Evolutionary conservation across 2,797 vertebrate species (phyloP).

Genomic region (Enteromius thamalakanensis): DNA sequence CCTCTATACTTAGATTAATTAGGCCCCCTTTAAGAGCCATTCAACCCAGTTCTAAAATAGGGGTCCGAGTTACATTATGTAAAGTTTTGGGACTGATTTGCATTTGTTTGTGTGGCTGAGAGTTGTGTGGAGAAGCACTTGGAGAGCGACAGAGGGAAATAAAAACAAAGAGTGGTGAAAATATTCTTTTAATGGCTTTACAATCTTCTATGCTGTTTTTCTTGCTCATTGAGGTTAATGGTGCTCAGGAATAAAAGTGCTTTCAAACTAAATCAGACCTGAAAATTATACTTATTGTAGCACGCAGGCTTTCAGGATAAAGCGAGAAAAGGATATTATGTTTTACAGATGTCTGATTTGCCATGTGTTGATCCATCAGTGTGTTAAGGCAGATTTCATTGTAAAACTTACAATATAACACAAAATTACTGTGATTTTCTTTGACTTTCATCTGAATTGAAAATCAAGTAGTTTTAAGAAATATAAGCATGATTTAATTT

Average conservation of each 20-base stretch:
- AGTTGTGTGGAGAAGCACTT: conserved; percentile 64
- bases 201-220: conserved; percentile 71
- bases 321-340: not conserved
- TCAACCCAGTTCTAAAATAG: conserved; percentile 82
- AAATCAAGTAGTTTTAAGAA: not conserved
- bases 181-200: conserved; percentile 80
- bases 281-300: conserved; percentile 15
- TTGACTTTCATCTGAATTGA: not conserved
- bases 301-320: not conserved
- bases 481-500: not conserved
- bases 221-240: conserved; percentile 69
- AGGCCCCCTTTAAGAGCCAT: conserved; percentile 89
- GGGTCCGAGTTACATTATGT: conserved; percentile 83
- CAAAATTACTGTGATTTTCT: not conserved
- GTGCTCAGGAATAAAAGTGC: conserved; percentile 70
- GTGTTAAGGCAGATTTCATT: not conserved
- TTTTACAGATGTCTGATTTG: not conserved
- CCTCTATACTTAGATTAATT: conserved; percentile 92
- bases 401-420: not conserved
- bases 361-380: not conserved
- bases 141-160: conserved; percentile 61
- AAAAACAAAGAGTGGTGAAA: conserved; percentile 68
- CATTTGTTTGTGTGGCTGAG: conserved; percentile 91
- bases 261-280: conserved; percentile 51
- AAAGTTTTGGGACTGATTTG: conserved; percentile 89